phyloP scores from a whole-genome alignment of 1,140 invertebrate genomes.

The Tachypleus tridentatus region DNA sequence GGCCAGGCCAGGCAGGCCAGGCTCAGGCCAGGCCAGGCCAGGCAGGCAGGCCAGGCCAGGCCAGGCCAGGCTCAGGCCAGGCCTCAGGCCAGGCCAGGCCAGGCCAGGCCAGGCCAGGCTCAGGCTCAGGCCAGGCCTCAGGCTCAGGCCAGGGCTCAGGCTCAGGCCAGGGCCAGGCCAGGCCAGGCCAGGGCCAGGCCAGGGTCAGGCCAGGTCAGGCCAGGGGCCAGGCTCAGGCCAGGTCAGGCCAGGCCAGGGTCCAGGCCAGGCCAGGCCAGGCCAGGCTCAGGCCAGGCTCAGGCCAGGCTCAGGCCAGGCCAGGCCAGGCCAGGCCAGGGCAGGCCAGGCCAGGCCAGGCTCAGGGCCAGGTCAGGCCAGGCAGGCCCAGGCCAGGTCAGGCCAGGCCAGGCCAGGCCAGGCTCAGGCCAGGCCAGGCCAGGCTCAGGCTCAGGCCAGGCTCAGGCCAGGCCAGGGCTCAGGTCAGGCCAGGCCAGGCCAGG shows the following conservation, averaged over 20 bases:
- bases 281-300: conserved; percentile 20
- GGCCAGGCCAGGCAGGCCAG: too few species aligned
- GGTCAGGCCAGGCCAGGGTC: too few species aligned
- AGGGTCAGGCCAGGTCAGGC: too few species aligned
- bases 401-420: conserved; percentile 20
- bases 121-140: conserved; percentile 21
- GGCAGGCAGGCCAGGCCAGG: conserved; percentile 22
- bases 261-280: too few species aligned
- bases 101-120: conserved; percentile 20
- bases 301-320: conserved; percentile 21
- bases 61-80: conserved; percentile 15
- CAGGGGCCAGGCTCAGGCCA: too few species aligned
- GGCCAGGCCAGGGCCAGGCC: too few species aligned
- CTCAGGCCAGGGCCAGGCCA: too few species aligned
- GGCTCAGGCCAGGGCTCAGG: conserved; percentile 25
- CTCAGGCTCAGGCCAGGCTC: conserved; percentile 22
- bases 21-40: conserved; percentile 18
- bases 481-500: conserved; percentile 17
- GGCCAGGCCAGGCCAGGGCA: conserved; percentile 23
- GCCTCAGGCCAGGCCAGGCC: conserved; percentile 23
- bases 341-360: conserved; percentile 22
- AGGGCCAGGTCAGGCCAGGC: too few species aligned
- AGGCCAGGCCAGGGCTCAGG: conserved; percentile 26
- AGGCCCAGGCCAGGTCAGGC: too few species aligned
- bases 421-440: conserved; percentile 26